Evolutionary conservation across 2,113 vertebrate species (phyloP).

Genomic region (Procavia capensis): DNA sequence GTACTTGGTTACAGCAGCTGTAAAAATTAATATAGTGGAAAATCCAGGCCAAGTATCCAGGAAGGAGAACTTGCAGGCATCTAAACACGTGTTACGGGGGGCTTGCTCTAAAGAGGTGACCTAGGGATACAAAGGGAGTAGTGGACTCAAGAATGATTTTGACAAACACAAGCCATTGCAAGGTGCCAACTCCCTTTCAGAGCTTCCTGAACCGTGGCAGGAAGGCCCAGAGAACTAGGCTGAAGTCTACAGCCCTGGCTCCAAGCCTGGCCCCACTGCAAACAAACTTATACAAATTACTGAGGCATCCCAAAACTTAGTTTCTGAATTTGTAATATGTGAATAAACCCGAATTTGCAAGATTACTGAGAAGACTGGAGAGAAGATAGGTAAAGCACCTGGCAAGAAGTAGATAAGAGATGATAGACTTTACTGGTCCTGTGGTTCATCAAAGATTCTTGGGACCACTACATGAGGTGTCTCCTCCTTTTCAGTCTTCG

Average conservation of each 20-base stretch:
- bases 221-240: neutral
- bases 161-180: neutral
- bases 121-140: neutral
- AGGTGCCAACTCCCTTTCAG: neutral
- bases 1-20: too few species aligned
- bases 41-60: neutral
- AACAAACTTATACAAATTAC: neutral
- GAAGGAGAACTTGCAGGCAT: neutral
- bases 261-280: neutral
- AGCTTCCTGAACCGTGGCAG: neutral
- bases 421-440: neutral
- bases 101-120: neutral
- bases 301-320: neutral
- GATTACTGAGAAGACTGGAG: neutral
- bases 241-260: neutral
- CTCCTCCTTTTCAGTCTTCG: neutral
- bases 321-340: neutral
- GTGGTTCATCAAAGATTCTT: slow-evolving; percentile 2
- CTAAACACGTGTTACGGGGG: neutral
- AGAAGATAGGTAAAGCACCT: neutral
- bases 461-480: neutral
- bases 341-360: neutral
- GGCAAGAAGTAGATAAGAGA: neutral
- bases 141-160: neutral
- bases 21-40: neutral